Conservation (phyloP, 1,140 invertebrate species). For the Ceratitis capitata region DNA sequence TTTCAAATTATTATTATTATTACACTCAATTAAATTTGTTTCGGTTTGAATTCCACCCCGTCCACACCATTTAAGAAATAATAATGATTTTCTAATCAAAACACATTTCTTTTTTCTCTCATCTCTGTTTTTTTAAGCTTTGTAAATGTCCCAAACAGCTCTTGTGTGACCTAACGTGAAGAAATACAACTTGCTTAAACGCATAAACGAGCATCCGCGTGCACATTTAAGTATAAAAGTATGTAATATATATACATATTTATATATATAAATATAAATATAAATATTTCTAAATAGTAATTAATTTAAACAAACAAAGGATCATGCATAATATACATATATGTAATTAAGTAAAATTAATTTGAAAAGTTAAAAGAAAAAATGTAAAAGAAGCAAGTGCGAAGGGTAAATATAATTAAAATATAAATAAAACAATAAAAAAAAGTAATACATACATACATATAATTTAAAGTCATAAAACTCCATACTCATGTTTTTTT, state of each 20-base stretch:
- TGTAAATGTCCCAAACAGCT: not conserved
- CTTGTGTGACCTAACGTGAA: not conserved
- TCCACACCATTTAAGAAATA: no score
- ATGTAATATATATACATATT: constrained; percentile 42
- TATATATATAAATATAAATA: constrained; percentile 38
- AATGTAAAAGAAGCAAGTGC: constrained; percentile 3
- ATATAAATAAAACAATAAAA: constrained; percentile 30
- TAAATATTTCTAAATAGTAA: constrained; percentile 22
- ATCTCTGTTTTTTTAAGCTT: not conserved
- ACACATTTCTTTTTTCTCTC: not conserved
- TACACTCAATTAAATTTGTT: no score
- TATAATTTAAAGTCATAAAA: not conserved
- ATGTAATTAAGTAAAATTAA: constrained; percentile 33
- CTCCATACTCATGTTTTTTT: not conserved
- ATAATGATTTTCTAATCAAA: not conserved
- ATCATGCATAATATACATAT: not conserved
- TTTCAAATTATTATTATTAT: no score
- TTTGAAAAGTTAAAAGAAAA: not conserved
- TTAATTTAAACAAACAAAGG: constrained; percentile 11
- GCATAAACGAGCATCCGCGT: not conserved
- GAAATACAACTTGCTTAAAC: not conserved
- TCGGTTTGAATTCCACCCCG: no score
- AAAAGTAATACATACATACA: constrained; percentile 33
- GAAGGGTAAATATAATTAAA: constrained; percentile 19
- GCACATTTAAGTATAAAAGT: constrained; percentile 15